phyloP scores from a whole-genome alignment of 2,888 invertebrate species.

The Drosophila algonquin region DNA sequence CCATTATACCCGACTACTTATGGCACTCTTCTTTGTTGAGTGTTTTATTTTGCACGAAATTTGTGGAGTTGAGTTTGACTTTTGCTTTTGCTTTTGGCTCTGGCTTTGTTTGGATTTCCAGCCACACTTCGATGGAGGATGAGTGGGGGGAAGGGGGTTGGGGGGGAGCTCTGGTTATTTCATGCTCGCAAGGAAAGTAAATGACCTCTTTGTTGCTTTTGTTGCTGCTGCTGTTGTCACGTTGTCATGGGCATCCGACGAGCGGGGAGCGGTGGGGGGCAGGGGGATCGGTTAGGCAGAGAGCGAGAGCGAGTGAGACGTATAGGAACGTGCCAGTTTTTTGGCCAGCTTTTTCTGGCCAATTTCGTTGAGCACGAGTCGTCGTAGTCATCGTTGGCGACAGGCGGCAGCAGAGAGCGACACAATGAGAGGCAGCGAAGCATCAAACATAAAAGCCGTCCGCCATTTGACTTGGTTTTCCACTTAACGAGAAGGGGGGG shows the following conservation, averaged over 20 bases:
- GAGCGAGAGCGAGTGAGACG: constrained; percentile 10
- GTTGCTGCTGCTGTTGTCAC: constrained; percentile 31
- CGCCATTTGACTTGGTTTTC: constrained; percentile 67
- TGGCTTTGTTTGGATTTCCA: constrained; percentile 47
- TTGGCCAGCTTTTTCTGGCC: constrained; percentile 50
- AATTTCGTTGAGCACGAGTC: constrained; percentile 40
- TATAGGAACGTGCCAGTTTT: constrained; percentile 55
- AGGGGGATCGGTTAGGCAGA: constrained; percentile 1
- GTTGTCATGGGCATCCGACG: constrained; percentile 56
- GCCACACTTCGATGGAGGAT: constrained; percentile 33
- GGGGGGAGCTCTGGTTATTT: constrained; percentile 53
- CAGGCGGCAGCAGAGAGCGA: constrained; percentile 14
- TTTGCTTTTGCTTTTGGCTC: constrained; percentile 40
- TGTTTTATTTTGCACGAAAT: constrained; percentile 37
- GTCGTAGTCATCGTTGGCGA: constrained; percentile 38
- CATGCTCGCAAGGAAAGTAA: constrained; percentile 77
- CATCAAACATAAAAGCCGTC: constrained; percentile 68
- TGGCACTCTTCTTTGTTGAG: constrained; percentile 16
- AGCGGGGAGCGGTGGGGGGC: constrained; percentile 3
- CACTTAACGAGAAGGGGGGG: constrained; percentile 50
- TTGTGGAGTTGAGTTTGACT: constrained; percentile 47
- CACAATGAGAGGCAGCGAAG: constrained; percentile 51
- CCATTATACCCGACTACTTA: neutral
- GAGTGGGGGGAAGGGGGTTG: neutral
- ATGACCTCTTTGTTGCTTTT: constrained; percentile 64